Conservation (phyloP, 2,113 vertebrate species). For the Anguilla japonica region DNA sequence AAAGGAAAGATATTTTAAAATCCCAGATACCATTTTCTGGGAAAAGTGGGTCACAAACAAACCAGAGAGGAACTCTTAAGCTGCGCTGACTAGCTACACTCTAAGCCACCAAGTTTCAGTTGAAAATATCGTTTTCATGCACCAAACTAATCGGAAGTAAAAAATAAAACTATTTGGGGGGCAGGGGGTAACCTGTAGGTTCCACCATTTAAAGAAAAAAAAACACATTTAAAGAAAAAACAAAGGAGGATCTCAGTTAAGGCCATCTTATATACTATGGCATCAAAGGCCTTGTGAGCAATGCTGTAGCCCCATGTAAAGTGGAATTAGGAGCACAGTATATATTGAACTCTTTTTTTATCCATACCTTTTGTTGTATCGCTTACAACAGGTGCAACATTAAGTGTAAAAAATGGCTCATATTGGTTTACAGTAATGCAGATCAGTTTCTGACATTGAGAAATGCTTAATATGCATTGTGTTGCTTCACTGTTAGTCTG, state of each 20-base stretch:
- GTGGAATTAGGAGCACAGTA: background rate
- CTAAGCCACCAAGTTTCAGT: constrained; percentile 6
- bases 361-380: background rate
- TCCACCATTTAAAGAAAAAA: constrained; percentile 1
- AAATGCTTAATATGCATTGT: background rate
- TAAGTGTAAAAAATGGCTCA: background rate
- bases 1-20: background rate
- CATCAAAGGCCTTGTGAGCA: background rate
- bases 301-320: background rate
- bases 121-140: background rate
- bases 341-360: background rate
- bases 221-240: constrained; percentile 9
- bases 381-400: background rate
- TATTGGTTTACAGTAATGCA: background rate
- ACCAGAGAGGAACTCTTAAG: constrained; percentile 8
- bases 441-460: background rate
- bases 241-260: background rate
- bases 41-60: constrained; percentile 28
- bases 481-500: background rate
- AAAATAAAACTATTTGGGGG: constrained; percentile 1
- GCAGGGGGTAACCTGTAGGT: background rate
- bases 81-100: background rate
- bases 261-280: background rate
- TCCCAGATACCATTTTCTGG: constrained; percentile 5
- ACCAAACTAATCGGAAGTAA: background rate